A percentile compares a stretch with the other conserved stretches of the same genome.
These are phyloP conservation scores for Genyomyrus donnyi DNA, from an alignment of 2,113 vertebrate species.

Conservation along the genomic window DNA sequence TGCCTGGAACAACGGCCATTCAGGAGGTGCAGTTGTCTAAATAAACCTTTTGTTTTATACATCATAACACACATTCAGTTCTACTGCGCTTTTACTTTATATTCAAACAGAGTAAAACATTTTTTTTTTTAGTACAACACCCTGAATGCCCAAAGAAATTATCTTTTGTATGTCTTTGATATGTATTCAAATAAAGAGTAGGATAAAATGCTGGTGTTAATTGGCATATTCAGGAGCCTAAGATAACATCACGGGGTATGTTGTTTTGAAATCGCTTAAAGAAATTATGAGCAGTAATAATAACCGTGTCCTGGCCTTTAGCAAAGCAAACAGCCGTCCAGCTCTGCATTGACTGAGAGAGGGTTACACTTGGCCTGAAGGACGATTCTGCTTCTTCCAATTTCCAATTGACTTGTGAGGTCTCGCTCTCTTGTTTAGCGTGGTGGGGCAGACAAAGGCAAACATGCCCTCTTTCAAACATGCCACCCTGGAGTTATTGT, in stretches of 20 bases:
- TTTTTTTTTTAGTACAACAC: background rate
- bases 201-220: background rate
- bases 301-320: background rate
- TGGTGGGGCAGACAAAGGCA: constrained; percentile 15
- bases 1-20: background rate
- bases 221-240: background rate
- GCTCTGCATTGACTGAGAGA: background rate
- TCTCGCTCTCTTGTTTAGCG: constrained; percentile 23
- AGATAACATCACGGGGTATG: background rate
- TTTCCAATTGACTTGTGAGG: constrained; percentile 30
- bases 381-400: background rate
- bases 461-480: constrained; percentile 32
- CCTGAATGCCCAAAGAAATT: background rate
- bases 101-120: background rate
- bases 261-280: background rate
- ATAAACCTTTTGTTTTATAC: background rate
- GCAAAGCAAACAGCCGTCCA: background rate
- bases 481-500: constrained; percentile 26
- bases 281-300: background rate
- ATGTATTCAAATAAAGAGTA: background rate
- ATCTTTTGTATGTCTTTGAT: background rate
- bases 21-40: background rate
- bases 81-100: background rate
- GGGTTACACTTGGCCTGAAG: background rate
- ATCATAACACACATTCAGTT: background rate